Evolutionary conservation across 2,888 invertebrate species (phyloP), one percentile per base, ranked within the genome.

Genomic region (Steinernema scapterisci): DNA sequence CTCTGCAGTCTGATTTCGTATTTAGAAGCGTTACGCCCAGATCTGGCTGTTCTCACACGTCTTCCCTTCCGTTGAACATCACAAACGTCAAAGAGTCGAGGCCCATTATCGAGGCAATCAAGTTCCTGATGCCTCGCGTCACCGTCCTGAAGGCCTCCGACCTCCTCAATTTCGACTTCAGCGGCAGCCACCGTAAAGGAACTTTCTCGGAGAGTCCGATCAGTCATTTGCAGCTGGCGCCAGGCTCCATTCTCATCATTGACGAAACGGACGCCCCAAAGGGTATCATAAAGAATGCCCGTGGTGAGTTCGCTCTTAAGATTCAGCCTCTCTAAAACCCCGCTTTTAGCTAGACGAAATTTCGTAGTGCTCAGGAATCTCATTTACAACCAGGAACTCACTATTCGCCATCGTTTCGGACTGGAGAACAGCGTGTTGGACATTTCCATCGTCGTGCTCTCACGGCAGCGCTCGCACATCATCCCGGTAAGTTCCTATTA

Each of bases 211-310:
- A 16, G 13, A 38, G 9, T 9, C 38, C 38, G 3, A 38, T 38
- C 38, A 9, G 5, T 6, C 54, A 9, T 19, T 11, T 54, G 21
- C 21, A 54, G 5, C 25, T 54, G 1, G 54, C 54, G 2, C 54
- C 54, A 23, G 54, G 54, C 21, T 6, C 54, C 19, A 13, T 54
- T 2, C 54, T 54, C 5, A 54, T 54, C 21, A 25, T 54, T 13
- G 54, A 54, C 21, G 54, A 54, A 25, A 54, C 54, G 11, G 54
- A 54, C 21, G 54, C 54, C 2, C 54, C 54, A 6, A 54, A 54
- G 25, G 54, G 54, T 3, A 19, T 54, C 23, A 54, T 54, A 19
- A 54, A 54, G 54, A 54, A 54, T 54, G 54, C 25, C 3, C 16
- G 54, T 6, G 54, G 23, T 25, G 19, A 51, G 51, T n/a, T 38